Conservation (phyloP, 2,888 invertebrate species). For the Julus scandinavius region DNA sequence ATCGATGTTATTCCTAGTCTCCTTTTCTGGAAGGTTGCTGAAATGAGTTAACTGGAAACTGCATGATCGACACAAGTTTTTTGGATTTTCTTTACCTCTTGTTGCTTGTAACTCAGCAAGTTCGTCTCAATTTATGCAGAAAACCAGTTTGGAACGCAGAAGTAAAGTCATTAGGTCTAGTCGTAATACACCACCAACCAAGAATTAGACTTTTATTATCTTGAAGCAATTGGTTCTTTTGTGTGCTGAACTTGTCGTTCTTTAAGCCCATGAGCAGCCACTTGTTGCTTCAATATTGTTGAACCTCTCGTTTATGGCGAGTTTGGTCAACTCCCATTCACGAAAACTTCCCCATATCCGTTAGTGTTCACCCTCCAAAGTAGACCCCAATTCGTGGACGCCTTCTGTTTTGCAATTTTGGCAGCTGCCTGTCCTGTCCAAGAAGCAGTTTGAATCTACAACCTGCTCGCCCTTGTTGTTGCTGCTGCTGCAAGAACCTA, state of each 20-base stretch:
- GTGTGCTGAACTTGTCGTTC: background rate
- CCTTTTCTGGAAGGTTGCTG: too few relatives aligned
- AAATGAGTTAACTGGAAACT: too few relatives aligned
- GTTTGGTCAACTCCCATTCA: background rate
- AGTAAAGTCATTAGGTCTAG: background rate
- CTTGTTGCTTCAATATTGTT: background rate
- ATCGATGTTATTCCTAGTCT: too few relatives aligned
- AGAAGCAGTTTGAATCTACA: too few relatives aligned
- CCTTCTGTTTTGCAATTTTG: slow-evolving; percentile 25
- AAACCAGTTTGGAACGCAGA: background rate
- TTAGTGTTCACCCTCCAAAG: background rate
- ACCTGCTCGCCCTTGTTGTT: too few relatives aligned
- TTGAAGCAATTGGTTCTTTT: background rate
- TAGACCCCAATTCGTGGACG: background rate
- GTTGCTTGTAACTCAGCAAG: background rate
- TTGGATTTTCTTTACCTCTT: background rate
- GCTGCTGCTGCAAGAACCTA: too few relatives aligned
- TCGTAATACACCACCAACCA: background rate
- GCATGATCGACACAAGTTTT: background rate
- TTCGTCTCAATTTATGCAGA: background rate
- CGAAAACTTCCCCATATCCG: background rate
- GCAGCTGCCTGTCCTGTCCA: background rate
- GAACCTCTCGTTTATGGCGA: background rate
- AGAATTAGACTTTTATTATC: slow-evolving; percentile 22
- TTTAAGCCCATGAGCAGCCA: background rate